phyloP scores from a whole-genome alignment of 53 echinoderm and acorn worm species.

The Antedon mediterranea region DNA sequence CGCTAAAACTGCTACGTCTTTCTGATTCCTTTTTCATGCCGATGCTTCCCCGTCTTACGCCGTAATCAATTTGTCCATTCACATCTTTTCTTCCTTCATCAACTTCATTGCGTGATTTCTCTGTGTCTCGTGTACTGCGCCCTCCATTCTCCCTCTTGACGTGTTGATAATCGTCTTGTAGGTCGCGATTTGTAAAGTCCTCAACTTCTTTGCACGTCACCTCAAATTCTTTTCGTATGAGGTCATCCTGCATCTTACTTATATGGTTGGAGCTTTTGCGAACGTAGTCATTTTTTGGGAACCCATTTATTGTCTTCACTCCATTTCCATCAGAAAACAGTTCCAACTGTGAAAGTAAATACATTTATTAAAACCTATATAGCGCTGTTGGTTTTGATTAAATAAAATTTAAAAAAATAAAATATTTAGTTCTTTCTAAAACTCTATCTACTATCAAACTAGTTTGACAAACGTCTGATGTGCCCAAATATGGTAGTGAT shows the following conservation, averaged over 20 bases:
- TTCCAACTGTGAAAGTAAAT: not conserved
- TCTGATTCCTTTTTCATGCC: too few species aligned
- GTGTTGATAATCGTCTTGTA: not conserved
- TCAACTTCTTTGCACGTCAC: not conserved
- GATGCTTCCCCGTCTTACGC: not conserved
- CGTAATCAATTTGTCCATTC: not conserved
- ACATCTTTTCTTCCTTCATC: not conserved
- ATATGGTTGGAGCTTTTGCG: not conserved
- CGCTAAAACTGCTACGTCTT: too few species aligned
- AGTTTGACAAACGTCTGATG: too few species aligned
- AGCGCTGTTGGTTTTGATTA: too few species aligned
- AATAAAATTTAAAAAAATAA: constrained; percentile 1
- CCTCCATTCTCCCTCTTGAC: not conserved
- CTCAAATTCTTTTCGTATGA: not conserved
- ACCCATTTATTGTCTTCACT: not conserved
- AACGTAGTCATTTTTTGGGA: not conserved
- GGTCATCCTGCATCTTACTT: not conserved
- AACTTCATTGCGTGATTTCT: not conserved
- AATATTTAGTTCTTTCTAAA: not conserved
- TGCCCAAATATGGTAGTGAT: too few species aligned
- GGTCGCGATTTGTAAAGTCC: not conserved
- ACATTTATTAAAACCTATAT: too few species aligned
- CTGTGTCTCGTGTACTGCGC: not conserved
- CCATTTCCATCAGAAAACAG: not conserved
- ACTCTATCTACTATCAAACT: too few species aligned